Evolutionary conservation across 2,888 invertebrate species (phyloP).

Genomic region (Heliconius sara): DNA sequence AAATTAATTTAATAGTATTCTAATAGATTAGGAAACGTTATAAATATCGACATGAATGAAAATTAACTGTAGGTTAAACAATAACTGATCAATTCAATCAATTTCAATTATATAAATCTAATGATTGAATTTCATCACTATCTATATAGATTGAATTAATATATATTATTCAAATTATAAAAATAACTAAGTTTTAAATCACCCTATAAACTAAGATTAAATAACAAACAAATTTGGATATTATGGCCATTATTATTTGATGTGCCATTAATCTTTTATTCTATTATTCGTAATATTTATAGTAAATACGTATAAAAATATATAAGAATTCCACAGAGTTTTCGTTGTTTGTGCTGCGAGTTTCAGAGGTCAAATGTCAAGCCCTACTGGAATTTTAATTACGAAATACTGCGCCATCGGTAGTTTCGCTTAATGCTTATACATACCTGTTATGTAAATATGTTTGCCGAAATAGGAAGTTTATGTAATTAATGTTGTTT

Average conservation of each 20-base stretch:
- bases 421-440: slow-evolving; percentile 22
- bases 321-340: neutral
- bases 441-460: slow-evolving; percentile 17
- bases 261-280: slow-evolving; percentile 11
- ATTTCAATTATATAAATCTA: neutral
- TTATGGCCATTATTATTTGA: neutral
- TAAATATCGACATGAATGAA: neutral
- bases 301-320: slow-evolving; percentile 1
- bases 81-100: neutral
- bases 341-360: slow-evolving; percentile 3
- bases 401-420: slow-evolving; percentile 25
- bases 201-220: neutral
- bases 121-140: neutral
- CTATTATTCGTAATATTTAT: slow-evolving; percentile 5
- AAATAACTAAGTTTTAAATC: neutral
- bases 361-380: slow-evolving; percentile 34
- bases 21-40: too few relatives aligned
- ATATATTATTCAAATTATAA: neutral
- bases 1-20: too few relatives aligned
- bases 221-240: neutral
- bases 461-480: slow-evolving; percentile 1
- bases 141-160: neutral
- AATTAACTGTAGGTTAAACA: neutral
- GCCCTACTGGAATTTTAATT: slow-evolving; percentile 36
- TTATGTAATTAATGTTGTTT: neutral